Percentiles rank a stretch among this genome's conserved stretches.
Conservation (phyloP, 1,140 invertebrate genomes). For the Drosophila lacertosa region DNA sequence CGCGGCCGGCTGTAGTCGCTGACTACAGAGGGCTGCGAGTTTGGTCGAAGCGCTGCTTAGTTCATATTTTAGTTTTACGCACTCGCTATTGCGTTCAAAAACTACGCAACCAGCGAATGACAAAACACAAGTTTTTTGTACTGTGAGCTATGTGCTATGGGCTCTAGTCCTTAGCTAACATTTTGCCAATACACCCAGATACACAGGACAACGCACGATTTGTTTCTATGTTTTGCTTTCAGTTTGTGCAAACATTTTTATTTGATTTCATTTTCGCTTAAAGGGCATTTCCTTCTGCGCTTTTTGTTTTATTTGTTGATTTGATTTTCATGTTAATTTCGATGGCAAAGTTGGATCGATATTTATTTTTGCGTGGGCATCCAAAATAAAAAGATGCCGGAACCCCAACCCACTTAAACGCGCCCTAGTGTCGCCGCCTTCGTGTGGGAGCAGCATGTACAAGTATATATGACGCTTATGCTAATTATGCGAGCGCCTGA, state of each 20-base stretch:
- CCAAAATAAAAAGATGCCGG: conserved; percentile 24
- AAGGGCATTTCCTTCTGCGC: background rate
- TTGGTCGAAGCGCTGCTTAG: background rate
- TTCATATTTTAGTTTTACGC: conserved; percentile 26
- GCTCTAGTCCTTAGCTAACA: conserved; percentile 12
- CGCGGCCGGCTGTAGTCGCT: conserved; percentile 13
- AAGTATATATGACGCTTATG: conserved; percentile 71
- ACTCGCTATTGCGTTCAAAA: conserved; percentile 2
- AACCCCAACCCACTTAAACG: conserved; percentile 28
- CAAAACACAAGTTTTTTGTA: conserved; percentile 11
- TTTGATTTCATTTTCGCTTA: conserved; percentile 47
- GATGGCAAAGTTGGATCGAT: conserved; percentile 60
- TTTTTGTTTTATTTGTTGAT: conserved; percentile 63
- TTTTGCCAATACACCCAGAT: conserved; percentile 1
- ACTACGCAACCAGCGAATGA: conserved; percentile 19
- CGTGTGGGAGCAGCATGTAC: conserved; percentile 14
- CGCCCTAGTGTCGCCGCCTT: conserved; percentile 52
- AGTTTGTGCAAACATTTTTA: conserved; percentile 62
- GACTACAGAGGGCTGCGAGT: background rate
- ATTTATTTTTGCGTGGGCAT: conserved; percentile 6
- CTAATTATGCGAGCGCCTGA: conserved; percentile 68
- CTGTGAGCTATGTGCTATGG: background rate
- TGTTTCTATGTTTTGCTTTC: conserved; percentile 28
- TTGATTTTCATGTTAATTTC: conserved; percentile 79
- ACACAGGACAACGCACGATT: background rate